A percentile compares a stretch with the other conserved stretches of the same genome.
Conservation (phyloP, 2,797 vertebrate species). For the Glyptemys insculpta region DNA sequence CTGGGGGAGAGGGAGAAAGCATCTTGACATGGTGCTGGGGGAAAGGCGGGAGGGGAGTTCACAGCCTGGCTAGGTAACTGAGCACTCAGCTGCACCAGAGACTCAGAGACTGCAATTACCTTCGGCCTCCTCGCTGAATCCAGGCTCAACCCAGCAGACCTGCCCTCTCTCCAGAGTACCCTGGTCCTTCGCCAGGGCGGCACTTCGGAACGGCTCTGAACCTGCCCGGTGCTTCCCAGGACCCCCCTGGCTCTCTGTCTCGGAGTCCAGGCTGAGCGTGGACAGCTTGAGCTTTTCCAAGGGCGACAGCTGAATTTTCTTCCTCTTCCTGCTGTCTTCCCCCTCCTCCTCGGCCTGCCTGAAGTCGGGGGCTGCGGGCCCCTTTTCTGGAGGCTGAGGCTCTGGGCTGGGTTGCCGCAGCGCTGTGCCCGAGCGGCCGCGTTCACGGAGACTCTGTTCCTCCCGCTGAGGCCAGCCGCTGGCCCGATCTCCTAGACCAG, state of each 20-base stretch:
- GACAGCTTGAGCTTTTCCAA: conserved; percentile 85
- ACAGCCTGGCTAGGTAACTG: not conserved
- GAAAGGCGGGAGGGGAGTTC: not conserved
- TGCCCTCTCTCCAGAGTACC: not conserved
- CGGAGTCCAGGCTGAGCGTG: conserved; percentile 84
- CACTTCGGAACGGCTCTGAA: not conserved
- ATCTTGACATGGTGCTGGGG: not conserved
- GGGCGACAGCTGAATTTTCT: conserved; percentile 82
- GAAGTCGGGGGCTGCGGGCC: not conserved
- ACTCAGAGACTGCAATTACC: not conserved
- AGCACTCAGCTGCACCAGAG: not conserved
- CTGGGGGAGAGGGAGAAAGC: not conserved
- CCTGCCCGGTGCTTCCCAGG: not conserved
- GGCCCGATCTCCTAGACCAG: not conserved
- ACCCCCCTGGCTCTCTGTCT: conserved; percentile 64
- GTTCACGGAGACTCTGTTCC: not conserved
- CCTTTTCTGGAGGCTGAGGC: not conserved
- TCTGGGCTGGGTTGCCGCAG: not conserved
- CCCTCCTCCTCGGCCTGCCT: not conserved
- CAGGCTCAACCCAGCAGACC: not conserved
- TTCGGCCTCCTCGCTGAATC: not conserved
- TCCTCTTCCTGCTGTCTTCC: conserved; percentile 54
- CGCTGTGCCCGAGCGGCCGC: not conserved
- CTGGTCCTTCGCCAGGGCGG: not conserved
- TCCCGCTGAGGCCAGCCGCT: not conserved